A percentile compares a stretch with the other conserved stretches of the same genome.
phyloP scores from a whole-genome alignment of 2,797 vertebrate genomes.

The Eleutherodactylus coqui region DNA sequence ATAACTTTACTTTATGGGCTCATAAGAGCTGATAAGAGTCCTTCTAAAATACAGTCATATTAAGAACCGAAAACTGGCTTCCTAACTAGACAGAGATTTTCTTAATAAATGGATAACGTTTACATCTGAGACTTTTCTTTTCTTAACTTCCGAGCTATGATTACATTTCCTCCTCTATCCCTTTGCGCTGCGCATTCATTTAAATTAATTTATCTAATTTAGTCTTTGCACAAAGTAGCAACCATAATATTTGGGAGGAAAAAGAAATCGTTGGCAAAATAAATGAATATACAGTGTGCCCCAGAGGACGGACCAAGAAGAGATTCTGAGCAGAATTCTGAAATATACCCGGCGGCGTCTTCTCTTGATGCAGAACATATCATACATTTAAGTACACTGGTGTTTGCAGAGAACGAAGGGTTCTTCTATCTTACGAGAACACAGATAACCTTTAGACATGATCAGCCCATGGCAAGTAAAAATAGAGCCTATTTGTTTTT shows the following conservation, averaged over 20 bases:
- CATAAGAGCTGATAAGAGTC: too few species aligned
- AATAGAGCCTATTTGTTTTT: conserved; percentile 37
- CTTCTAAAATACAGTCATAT: too few species aligned
- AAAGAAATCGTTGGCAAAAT: conserved; percentile 14
- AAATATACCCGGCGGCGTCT: conserved; percentile 14
- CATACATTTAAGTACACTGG: not conserved
- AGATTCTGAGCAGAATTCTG: conserved; percentile 22
- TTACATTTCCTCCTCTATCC: not conserved
- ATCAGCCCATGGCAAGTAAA: conserved; percentile 15
- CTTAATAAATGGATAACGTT: not conserved
- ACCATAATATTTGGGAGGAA: conserved; percentile 8
- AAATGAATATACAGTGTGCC: not conserved
- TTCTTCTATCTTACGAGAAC: conserved; percentile 28
- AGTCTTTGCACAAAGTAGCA: not conserved
- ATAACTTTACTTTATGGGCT: too few species aligned
- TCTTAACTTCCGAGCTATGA: not conserved
- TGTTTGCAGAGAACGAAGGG: conserved; percentile 12
- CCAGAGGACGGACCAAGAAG: conserved; percentile 18
- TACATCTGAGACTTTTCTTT: not conserved
- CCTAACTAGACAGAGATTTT: too few species aligned
- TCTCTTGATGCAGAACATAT: conserved; percentile 44
- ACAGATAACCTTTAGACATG: conserved; percentile 49
- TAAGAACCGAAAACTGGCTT: too few species aligned
- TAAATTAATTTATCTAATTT: conserved; percentile 37
- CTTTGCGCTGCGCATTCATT: conserved; percentile 5